Base-by-base conservation (phyloP, 2,888 invertebrate species). In the Drosophila mayaguana region DNA sequence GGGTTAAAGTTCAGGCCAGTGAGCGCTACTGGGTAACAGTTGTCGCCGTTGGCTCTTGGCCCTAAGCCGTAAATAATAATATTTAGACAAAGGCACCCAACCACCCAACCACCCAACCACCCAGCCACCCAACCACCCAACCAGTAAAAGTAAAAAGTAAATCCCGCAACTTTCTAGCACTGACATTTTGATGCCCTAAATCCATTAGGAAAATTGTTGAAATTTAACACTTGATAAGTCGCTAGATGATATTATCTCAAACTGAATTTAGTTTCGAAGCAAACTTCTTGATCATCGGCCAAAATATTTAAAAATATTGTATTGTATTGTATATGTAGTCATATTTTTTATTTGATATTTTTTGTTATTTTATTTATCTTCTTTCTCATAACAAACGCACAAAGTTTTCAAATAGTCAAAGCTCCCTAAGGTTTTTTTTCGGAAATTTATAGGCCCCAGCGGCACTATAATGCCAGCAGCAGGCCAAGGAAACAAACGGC, bases 21-120 rank as follows among this genome's bases (percentile, higher is more conserved):
- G 71, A 59, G 74, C 84, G 74, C 84, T 75, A 64, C 73, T 57
- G 89, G 84, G 88, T 84, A 85, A 89, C 84, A 89, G 89, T 85
- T 89, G 84, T 89, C 84, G 76, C 84, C 78, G 72, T 72, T 81
- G 79, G 88, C 89, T 82, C 76, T 85, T 77, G 70, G 88, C 78
- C 86, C 80, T 85, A 89, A 86, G 86, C 87, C 86, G 86, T 88
- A 86, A 86, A 86, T 89, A 89, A 85, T 85, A 88, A 89, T 88
- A 86, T 89, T 89, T 90, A 80, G 88, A 85, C 80, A 86, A 88
- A 82, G 63, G 73, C 72, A 64, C 51, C n/a, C n/a, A n/a, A n/a
- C n/a, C 55, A 57, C 59, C 36, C 34, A 25, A 28, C 28, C 14
- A 1, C 14, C 8, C 34, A 20, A 2, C 32, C 5, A 4, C 16